phyloP scores from a whole-genome alignment of 1,140 invertebrate genomes.

The Propsilocerus akamusi region DNA sequence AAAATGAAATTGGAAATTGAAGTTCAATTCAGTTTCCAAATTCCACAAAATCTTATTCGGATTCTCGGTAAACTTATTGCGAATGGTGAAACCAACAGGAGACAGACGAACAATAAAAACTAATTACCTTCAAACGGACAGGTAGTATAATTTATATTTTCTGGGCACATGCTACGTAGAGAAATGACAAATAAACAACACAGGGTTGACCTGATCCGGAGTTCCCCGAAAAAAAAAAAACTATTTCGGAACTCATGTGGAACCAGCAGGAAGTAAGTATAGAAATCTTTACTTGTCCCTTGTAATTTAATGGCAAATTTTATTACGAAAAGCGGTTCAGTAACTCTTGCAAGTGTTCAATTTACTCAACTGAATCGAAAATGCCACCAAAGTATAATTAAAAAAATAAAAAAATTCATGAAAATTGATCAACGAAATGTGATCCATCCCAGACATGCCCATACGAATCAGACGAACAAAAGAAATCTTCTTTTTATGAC shows the following conservation, averaged over 20 bases:
- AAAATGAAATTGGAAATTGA: too few relatives aligned
- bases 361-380: neutral
- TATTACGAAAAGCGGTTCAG: neutral
- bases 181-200: neutral
- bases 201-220: neutral
- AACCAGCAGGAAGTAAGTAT: neutral
- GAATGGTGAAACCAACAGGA: neutral
- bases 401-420: too few relatives aligned
- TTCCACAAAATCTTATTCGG: too few relatives aligned
- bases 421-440: neutral
- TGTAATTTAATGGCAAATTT: too few relatives aligned
- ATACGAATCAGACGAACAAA: too few relatives aligned
- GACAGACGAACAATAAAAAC: neutral
- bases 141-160: neutral
- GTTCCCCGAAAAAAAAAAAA: neutral
- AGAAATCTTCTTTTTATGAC: too few relatives aligned
- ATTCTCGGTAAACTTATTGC: too few relatives aligned
- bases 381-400: neutral
- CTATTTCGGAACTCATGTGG: neutral
- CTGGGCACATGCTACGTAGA: constrained; percentile 2
- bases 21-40: too few relatives aligned
- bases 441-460: neutral
- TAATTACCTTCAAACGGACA: neutral
- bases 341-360: neutral
- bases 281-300: neutral